Base-by-base conservation (phyloP, 2,797 vertebrate genomes). In the Crenichthys baileyi region DNA sequence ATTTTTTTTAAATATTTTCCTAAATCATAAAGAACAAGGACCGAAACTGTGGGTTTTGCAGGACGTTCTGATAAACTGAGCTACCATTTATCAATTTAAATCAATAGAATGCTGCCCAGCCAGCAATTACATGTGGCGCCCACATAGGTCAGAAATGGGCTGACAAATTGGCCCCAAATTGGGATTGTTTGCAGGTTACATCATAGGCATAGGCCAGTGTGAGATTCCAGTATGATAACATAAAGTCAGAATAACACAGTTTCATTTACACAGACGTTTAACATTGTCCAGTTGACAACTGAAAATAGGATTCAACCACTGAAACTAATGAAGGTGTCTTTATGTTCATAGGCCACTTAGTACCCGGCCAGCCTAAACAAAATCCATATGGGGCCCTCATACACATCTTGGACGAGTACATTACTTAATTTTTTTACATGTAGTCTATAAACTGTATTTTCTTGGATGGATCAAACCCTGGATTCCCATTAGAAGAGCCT, bases 401-500 rank as follows among this genome's bases (percentile, higher is more conserved):
- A 18, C 67, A 70, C 67, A 70, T 46, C 44, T 70, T 70, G 44
- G 44, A 24, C 7, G 13, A 15, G 12, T 70, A 44, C 41, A 26
- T 46, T 7, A 16, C 12, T 68, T 24, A 72, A 84, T 87, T 85
- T 73, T 81, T 92, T 89, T 84, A 85, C 90, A 87, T 85, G 83
- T 83, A 84, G 88, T 80, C 84, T 82, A 72, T 87, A 92, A 83
- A 82, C 83, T 84, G 81, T 89, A 76, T 72, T 93, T 91, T 88
- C 73, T 78, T 86, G 89, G 87, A 92, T 87, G 88, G 92, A 90
- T 91, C 92, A 90, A 95, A 88, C 81, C 87, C 87, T 94, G 94
- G 94, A 95, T 91, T 93, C 85, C 71, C 60, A 81, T 87, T 88
- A 94, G 92, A 93, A 89, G 87, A 95, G 86, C 89, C 90, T 92